Evolutionary conservation across 1,140 invertebrate species (phyloP), one percentile per base, ranked within the genome.

Genomic region (Rhynchophorus ferrugineus): DNA sequence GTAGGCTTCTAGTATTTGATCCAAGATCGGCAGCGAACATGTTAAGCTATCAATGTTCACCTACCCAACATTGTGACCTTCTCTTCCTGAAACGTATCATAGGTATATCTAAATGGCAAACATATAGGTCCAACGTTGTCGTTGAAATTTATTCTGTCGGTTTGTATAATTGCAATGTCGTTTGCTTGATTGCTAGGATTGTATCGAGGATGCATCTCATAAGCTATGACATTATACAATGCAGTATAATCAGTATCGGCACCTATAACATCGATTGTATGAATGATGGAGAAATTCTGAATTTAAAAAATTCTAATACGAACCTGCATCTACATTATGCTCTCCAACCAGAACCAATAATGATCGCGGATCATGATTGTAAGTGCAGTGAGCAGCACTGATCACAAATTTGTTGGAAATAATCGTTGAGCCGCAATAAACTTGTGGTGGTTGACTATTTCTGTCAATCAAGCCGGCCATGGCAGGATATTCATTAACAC

Each of bases 351-450:
- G 55, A 1, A 82, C 61, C 0, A 60, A 74, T 0, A 75, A 14
- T 9, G 63, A 20, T 1, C 19, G 14, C 0, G 58, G 0, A 19
- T 22, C 1, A 49, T 58, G 59, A 0, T 55, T 60, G 0, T 7
- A 2, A 3, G 80, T 2, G 59, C 84, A 87, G 61, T 87, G 84
- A 1, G 81, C 84, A 0, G 86, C 85, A 0, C 84, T 81, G 1
- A 89, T 2, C 1, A 83, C 73, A 65, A 81, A 81, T 16, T 63
- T 66, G 0, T 65, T 46, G n/a, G 75, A 71, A 24, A 89, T 77
- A 46, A 89, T 79, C 1, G 76, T 75, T 0, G 69, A 79, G 0
- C 85, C 86, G 60, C 85, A 88, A 54, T 74, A 77, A 0, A 81
- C 53, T 0, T 55, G 17, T 3, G 24, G 36, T 29, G 5, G 1